Evolutionary conservation across 2,797 vertebrate genomes (phyloP).

Genomic region (Darevskia nairensis): DNA sequence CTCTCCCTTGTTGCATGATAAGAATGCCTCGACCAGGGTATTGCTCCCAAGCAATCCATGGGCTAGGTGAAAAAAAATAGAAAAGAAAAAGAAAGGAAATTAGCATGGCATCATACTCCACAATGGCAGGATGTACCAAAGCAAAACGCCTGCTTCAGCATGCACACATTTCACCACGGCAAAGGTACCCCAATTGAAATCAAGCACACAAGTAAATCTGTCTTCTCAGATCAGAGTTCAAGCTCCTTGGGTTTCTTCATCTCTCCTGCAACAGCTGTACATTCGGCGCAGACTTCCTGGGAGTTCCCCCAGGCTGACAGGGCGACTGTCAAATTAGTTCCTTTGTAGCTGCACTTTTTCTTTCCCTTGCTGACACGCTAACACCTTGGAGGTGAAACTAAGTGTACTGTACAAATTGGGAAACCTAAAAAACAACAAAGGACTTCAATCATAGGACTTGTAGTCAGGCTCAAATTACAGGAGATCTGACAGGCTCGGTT

Average conservation of each 20-base stretch:
- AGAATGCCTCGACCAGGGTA: neutral
- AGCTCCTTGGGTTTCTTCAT: neutral
- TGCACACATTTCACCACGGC: too few relatives aligned
- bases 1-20: too few relatives aligned
- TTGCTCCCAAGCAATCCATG: neutral
- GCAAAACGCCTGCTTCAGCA: neutral
- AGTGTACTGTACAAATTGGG: slow-evolving; percentile 2
- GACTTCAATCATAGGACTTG: neutral
- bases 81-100: neutral
- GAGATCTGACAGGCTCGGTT: neutral
- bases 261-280: neutral
- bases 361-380: neutral
- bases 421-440: neutral
- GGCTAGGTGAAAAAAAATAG: neutral
- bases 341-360: neutral
- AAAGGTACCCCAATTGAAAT: neutral
- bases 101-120: neutral
- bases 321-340: neutral
- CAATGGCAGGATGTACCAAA: neutral
- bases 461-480: neutral
- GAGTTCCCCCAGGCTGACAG: neutral
- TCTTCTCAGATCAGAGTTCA: neutral
- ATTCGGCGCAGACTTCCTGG: neutral
- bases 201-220: neutral
- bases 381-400: neutral